A percentile compares a stretch with the other conserved stretches of the same genome.
Conservation (phyloP, 2,113 vertebrate genomes). For the Trachemys scripta region DNA sequence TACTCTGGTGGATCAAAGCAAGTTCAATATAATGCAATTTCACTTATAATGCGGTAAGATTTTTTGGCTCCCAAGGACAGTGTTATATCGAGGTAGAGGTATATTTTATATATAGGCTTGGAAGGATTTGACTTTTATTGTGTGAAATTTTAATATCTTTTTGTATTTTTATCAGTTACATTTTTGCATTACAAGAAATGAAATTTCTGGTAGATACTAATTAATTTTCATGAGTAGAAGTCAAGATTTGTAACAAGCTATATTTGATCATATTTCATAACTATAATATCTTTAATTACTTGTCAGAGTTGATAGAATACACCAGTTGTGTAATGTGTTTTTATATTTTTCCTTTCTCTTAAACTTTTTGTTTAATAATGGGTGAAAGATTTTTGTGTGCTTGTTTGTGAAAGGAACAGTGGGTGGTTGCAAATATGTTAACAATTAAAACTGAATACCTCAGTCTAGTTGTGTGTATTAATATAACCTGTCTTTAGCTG, state of each 20-base stretch:
- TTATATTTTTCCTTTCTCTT: neutral
- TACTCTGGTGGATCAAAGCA: too few relatives aligned
- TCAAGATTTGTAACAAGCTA: neutral
- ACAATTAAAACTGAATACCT: neutral
- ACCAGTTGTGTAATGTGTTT: neutral
- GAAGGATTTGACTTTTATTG: neutral
- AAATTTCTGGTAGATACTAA: neutral
- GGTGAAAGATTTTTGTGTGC: neutral
- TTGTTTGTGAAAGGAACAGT: neutral
- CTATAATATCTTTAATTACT: neutral
- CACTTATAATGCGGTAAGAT: too few relatives aligned
- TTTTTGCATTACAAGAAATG: neutral
- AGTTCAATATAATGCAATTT: too few relatives aligned
- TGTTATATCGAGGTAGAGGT: too few relatives aligned
- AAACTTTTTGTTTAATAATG: accelerated
- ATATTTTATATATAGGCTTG: neutral
- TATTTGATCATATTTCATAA: neutral
- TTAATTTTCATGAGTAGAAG: neutral
- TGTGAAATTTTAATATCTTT: neutral
- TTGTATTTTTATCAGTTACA: neutral
- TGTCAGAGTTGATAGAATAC: neutral
- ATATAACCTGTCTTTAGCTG: neutral
- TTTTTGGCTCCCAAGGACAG: too few relatives aligned
- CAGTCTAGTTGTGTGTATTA: neutral
- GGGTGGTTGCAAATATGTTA: neutral